Evolutionary conservation across 2,113 vertebrate species (phyloP).

Genomic region (Eulemur rufifrons): DNA sequence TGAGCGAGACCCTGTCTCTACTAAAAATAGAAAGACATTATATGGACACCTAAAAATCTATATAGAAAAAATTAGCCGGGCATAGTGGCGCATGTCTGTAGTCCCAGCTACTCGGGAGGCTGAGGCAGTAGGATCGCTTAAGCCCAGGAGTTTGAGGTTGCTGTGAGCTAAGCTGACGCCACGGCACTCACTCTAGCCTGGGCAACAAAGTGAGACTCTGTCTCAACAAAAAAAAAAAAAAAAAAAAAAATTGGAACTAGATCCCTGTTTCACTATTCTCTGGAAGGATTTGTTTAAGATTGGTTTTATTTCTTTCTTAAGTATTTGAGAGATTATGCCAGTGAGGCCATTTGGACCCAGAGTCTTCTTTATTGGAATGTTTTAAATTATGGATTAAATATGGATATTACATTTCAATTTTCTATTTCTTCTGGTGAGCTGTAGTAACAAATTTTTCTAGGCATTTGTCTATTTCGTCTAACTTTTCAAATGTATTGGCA

Average conservation of each 20-base stretch:
- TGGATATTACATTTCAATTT: not conserved
- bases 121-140: no score
- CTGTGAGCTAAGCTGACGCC: no score
- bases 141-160: no score
- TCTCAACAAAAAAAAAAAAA: not conserved
- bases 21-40: no score
- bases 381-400: not conserved
- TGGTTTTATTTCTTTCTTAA: not conserved
- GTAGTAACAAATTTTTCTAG: not conserved
- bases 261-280: not conserved
- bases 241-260: not conserved
- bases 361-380: not conserved
- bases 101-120: no score
- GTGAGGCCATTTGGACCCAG: not conserved
- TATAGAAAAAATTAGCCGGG: no score
- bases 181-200: no score
- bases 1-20: no score
- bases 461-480: not conserved
- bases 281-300: conserved; percentile 7
- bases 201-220: no score
- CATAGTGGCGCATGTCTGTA: no score
- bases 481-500: not conserved
- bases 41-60: no score
- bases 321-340: not conserved
- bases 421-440: not conserved